Evolutionary conservation across 2,113 vertebrate species (phyloP).

Genomic region (Propithecus coquereli): DNA sequence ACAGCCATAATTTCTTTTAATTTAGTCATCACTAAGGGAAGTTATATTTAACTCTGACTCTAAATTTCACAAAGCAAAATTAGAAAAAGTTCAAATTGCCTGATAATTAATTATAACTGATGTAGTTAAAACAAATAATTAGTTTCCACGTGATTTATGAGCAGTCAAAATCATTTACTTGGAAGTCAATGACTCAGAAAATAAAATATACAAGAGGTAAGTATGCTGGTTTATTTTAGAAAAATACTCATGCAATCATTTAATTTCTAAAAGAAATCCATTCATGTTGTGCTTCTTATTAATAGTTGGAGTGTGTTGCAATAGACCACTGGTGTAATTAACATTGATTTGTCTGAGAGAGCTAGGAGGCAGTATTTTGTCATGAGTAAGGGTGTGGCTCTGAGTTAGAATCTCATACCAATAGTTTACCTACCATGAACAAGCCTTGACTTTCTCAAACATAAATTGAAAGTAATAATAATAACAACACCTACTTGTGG

Average conservation of each 20-base stretch:
- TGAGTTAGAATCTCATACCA: not conserved
- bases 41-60: constrained; percentile 50
- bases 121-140: constrained; percentile 58
- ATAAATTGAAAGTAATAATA: not conserved
- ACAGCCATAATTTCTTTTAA: constrained; percentile 46
- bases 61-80: constrained; percentile 43
- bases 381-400: not conserved
- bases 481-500: not conserved
- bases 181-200: constrained; percentile 32
- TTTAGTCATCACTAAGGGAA: constrained; percentile 30
- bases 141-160: constrained; percentile 38
- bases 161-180: constrained; percentile 26
- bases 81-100: constrained; percentile 11
- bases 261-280: not conserved
- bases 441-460: not conserved
- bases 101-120: constrained; percentile 54
- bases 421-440: not conserved
- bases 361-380: no score
- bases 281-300: not conserved
- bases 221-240: constrained; percentile 28
- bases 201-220: not conserved
- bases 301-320: not conserved
- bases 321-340: not conserved
- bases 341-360: not conserved
- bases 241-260: not conserved